These are phyloP conservation scores for Carettochelys insculpta DNA, from an alignment of 2,113 vertebrate genomes.

Conservation along the genomic window DNA sequence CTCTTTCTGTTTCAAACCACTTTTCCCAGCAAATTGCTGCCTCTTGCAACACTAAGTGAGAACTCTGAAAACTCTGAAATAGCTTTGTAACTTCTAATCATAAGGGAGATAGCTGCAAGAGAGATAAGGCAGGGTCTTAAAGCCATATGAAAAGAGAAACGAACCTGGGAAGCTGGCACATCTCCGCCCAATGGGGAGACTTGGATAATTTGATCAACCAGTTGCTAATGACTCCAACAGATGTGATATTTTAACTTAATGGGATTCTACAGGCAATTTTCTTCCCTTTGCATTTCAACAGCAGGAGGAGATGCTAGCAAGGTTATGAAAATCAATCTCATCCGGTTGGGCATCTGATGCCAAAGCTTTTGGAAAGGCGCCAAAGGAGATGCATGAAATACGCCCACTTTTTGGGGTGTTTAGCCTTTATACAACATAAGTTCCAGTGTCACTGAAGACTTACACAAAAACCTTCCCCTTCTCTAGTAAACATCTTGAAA, in stretches of 20 bases:
- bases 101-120: conserved; percentile 40
- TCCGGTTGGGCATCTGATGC: not conserved
- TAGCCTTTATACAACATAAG: not conserved
- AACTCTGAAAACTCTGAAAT: conserved; percentile 47
- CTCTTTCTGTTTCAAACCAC: not conserved
- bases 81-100: conserved; percentile 13
- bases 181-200: conserved; percentile 29
- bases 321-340: conserved; percentile 31
- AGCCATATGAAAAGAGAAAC: conserved; percentile 25
- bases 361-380: conserved; percentile 9
- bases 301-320: conserved; percentile 40
- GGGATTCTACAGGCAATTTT: conserved; percentile 44
- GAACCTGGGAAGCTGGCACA: conserved; percentile 34
- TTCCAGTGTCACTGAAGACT: not conserved
- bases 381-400: not conserved
- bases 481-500: not conserved
- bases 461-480: not conserved
- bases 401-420: not conserved
- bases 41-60: conserved; percentile 32
- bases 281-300: conserved; percentile 30
- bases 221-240: conserved; percentile 32
- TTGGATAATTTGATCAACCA: conserved; percentile 47
- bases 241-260: conserved; percentile 53
- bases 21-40: conserved; percentile 22
- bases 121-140: conserved; percentile 46